Evolutionary conservation across 2,888 invertebrate species (phyloP), one percentile per base, ranked within the genome.

Genomic region (Zootermopsis nevadensis): DNA sequence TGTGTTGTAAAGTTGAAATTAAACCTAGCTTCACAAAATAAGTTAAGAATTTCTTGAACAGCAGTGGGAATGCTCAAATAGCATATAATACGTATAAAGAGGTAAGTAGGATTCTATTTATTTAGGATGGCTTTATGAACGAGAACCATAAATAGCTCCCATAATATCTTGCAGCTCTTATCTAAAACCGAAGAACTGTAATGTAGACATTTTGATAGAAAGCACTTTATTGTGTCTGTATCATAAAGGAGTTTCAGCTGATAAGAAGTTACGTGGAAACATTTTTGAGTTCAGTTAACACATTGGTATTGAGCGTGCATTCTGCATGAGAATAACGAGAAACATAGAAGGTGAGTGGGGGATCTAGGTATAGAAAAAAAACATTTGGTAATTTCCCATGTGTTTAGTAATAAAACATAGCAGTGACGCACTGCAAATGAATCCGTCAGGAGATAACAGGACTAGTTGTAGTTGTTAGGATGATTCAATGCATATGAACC

Each of bases 311-410:
- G 60, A n/a, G 15, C n/a, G 60, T 60, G 60, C 8, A 60, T 60
- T 60, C 27, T n/a, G 12, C 60, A 60, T 60, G 8, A 60, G 48
- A 60, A 60, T n/a, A 1, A n/a, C 27, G n/a, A 27, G 60, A 60
- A 60, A 60, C 48, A 48, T 12, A 48, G 48, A 48, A 48, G 48
- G 48, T 10, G 27, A 2, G 27, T n/a, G 27, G 4, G n/a, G 27
- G 60, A n/a, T 6, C 7, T 60, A n/a, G 60, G 27, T 60, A 6
- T 60, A n/a, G 42, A 27, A 12, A 42, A 76, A n/a, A 42, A 76
- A 30, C 76, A 76, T 76, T 76, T 76, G 76, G 76, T 76, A 76
- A 76, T 42, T 76, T 76, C 76, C 76, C 76, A 76, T 76, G 76
- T 76, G 76, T 76, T 42, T 76, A 42, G 42, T 76, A 42, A 76